A percentile compares a stretch with the other conserved stretches of the same genome.
Conservation (phyloP, 2,113 vertebrate genomes). For the Syrmaticus mikado region DNA sequence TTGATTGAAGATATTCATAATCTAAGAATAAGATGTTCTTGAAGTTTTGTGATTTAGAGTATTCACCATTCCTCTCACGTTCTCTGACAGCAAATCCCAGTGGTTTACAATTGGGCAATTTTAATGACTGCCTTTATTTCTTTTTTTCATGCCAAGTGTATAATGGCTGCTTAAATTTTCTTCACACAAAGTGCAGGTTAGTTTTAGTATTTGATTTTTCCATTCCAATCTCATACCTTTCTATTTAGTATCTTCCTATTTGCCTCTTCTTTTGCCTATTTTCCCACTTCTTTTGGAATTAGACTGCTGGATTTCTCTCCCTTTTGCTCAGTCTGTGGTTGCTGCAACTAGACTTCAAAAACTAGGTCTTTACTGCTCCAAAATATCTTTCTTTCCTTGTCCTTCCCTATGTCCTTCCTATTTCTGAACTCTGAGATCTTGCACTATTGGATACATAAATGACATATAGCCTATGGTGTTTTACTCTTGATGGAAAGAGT, state of each 20-base stretch:
- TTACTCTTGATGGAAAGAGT: neutral
- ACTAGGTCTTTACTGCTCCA: neutral
- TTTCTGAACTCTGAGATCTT: neutral
- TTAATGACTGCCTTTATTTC: neutral
- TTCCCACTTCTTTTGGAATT: neutral
- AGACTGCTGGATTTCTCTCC: neutral
- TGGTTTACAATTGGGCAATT: neutral
- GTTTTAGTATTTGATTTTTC: neutral
- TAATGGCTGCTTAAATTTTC: neutral
- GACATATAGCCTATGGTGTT: neutral
- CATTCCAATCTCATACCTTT: neutral
- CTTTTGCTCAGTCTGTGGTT: neutral
- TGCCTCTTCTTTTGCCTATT: no score
- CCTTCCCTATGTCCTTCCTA: neutral
- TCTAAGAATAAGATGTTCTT: neutral
- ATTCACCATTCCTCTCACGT: neutral
- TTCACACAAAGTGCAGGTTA: neutral
- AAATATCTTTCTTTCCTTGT: neutral
- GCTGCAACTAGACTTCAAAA: neutral
- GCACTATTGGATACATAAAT: neutral
- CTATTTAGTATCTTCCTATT: neutral
- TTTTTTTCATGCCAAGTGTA: neutral
- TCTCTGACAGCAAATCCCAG: neutral
- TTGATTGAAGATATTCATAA: neutral
- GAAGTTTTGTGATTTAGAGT: neutral